A percentile compares a stretch with the other conserved stretches of the same genome.
phyloP scores from a whole-genome alignment of 2,888 invertebrate genomes.

The Blastobasis adustella region DNA sequence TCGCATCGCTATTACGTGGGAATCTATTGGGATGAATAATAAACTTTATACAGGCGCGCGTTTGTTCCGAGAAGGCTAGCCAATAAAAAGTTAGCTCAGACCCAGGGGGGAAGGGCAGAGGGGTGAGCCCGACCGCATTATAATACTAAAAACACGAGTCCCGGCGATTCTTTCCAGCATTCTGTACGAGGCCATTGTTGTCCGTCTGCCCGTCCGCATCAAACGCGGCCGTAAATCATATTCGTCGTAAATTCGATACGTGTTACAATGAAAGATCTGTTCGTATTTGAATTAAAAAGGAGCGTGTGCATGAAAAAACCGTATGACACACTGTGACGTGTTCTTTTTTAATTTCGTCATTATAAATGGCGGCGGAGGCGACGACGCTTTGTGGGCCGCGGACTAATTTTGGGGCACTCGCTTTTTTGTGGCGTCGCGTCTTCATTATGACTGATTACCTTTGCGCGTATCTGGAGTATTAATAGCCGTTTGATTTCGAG shows the following conservation, averaged over 20 bases:
- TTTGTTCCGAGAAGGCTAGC: constrained; percentile 48
- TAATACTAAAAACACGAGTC: constrained; percentile 62
- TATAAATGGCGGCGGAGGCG: constrained; percentile 4
- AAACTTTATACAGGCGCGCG: constrained; percentile 22
- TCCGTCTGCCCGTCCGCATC: constrained; percentile 67
- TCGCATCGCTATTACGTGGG: too few relatives aligned
- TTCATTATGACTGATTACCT: too few relatives aligned
- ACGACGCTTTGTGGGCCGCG: too few relatives aligned
- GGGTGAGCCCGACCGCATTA: constrained; percentile 59
- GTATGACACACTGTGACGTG: constrained; percentile 14
- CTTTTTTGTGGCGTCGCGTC: too few relatives aligned
- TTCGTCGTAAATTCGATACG: constrained; percentile 68
- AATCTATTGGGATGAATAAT: too few relatives aligned
- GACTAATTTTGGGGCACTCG: too few relatives aligned
- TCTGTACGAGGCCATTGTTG: constrained; percentile 61
- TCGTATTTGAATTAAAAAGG: constrained; percentile 55
- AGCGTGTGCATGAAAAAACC: constrained; percentile 15
- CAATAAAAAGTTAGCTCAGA: constrained; percentile 50
- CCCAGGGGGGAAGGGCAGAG: constrained; percentile 28
- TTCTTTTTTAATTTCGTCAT: constrained; percentile 2
- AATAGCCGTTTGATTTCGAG: too few relatives aligned
- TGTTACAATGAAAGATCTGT: constrained; percentile 66
- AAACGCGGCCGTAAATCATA: constrained; percentile 69
- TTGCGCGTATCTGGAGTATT: too few relatives aligned
- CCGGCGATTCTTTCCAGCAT: constrained; percentile 44